Evolutionary conservation across 37 sponge, comb jelly and placozoan genomes (phyloP), one percentile per base, ranked within the genome.

Genomic region (Halisarca cf. caerulea): DNA sequence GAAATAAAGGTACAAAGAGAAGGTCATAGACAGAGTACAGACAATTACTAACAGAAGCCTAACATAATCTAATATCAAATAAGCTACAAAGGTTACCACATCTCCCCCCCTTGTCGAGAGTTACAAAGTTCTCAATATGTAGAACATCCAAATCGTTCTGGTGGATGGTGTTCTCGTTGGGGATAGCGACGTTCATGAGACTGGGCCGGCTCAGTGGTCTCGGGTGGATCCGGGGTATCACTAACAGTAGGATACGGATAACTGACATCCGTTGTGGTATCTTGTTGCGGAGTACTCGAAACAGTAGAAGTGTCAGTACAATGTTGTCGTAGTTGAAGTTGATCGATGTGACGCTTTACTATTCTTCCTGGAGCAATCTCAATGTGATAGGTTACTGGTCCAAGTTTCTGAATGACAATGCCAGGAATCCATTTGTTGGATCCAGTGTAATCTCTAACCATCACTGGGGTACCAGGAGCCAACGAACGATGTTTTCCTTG

Each of bases 361-460:
- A 37, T 8, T 27, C 30, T 23, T 23, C 72, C 72, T 21, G 20
- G 5, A 23, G 72, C 39, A 71, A 37, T 27, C 33, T 8, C 72
- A 3, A 71, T 36, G 39, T 8, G 2, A 27, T 71, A 71, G 6
- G 72, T 71, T 23, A 71, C 72, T 71, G 72, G 72, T 28, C 72
- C 72, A 3, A 71, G 39, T 37, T 3, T 71, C 72, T 37, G 2
- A 4, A 71, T 71, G 39, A 71, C 36, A 38, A 71, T 37, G 33
- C 72, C 72, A 9, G 72, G 72, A 4, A 71, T 71, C 72, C 72
- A 71, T 37, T 71, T 71, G 8, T 7, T 9, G 27, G 72, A 37
- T 9, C 72, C 72, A 71, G 23, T 3, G 72, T 17, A 9, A 27
- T 17, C 2, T 71, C 72, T 71, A 7, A 71, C 8, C 35, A 8